Conservation (phyloP, 2,888 invertebrate genomes). For the Synergus umbraculus region DNA sequence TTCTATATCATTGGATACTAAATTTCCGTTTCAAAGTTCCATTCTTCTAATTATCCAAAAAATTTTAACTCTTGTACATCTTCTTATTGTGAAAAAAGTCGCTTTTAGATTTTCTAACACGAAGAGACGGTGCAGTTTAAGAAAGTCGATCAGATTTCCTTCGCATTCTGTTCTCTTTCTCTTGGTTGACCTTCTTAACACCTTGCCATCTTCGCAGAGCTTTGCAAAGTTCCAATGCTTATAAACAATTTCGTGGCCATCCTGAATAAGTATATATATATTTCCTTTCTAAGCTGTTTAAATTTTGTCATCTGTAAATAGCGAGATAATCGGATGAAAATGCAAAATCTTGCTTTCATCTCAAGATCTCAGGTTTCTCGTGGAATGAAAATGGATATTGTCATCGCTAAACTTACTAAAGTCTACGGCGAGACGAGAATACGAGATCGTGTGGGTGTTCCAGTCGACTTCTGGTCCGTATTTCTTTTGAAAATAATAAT, state of each 20-base stretch:
- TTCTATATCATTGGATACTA: constrained; percentile 24
- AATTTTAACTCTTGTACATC: neutral
- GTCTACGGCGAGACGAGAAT: neutral
- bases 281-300: no score
- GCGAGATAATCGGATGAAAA: constrained; percentile 12
- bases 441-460: constrained; percentile 21
- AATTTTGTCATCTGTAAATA: neutral
- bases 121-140: neutral
- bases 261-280: no score
- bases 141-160: constrained; percentile 1
- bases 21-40: neutral
- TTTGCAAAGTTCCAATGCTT: neutral
- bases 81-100: neutral
- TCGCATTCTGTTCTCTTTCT: constrained; percentile 4
- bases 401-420: neutral
- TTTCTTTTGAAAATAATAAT: constrained; percentile 1
- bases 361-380: neutral
- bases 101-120: constrained; percentile 4
- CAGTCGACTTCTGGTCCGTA: neutral
- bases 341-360: neutral
- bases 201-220: neutral
- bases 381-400: constrained; percentile 9
- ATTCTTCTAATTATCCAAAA: neutral
- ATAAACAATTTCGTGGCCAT: no score
- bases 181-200: neutral